Percentiles rank a stretch among this genome's conserved stretches.
Evolutionary conservation across 2,888 invertebrate species (phyloP).

Genomic region (Capitulum mitella): DNA sequence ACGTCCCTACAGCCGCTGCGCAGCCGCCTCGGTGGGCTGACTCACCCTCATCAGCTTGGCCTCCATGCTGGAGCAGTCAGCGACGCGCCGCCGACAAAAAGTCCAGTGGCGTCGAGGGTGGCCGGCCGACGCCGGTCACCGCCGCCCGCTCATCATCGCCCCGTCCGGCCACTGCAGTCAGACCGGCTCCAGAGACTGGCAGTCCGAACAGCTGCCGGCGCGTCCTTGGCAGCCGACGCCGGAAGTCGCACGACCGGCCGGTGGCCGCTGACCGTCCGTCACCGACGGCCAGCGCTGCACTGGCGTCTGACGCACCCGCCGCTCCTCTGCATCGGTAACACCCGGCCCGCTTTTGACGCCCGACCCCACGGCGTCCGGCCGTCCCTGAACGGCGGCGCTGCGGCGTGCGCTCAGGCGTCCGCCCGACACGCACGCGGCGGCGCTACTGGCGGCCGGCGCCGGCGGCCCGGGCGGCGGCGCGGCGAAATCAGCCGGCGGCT

Average conservation of each 20-base stretch:
- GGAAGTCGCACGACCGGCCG: not conserved
- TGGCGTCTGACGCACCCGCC: not conserved
- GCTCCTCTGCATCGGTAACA: not conserved
- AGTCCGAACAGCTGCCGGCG: not conserved
- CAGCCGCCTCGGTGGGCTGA: not conserved
- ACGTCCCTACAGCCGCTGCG: not conserved
- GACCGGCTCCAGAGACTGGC: not conserved
- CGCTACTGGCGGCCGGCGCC: not conserved
- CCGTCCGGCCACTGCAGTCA: not conserved
- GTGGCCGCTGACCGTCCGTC: too few relatives aligned
- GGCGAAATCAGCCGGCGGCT: not conserved
- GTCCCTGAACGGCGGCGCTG: not conserved
- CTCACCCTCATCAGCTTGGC: not conserved
- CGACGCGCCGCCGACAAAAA: not conserved
- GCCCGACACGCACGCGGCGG: not conserved
- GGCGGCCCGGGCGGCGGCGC: not conserved
- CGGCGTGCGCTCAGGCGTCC: not conserved
- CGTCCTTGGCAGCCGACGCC: not conserved
- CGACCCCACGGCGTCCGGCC: not conserved
- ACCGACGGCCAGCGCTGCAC: too few relatives aligned
- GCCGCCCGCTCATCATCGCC: not conserved
- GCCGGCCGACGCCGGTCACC: not conserved
- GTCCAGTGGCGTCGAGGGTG: not conserved
- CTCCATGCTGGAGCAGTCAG: not conserved
- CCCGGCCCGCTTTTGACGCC: not conserved